phyloP scores from a whole-genome alignment of 2,888 invertebrate genomes.

The Dicycla oo region DNA sequence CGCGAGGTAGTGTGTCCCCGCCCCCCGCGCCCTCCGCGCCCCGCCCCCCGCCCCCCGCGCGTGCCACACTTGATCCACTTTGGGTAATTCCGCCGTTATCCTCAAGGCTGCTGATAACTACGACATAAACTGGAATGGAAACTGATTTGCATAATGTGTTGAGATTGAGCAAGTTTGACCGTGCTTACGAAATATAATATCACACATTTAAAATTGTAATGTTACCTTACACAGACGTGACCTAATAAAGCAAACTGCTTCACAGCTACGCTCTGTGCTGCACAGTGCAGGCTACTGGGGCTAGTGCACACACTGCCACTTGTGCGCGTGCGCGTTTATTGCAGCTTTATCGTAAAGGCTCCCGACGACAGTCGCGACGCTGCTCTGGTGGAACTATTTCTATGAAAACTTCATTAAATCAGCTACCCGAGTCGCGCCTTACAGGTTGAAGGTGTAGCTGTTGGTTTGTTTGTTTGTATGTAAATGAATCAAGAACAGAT shows the following conservation, averaged over 20 bases:
- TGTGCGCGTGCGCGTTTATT: neutral
- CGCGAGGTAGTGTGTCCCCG: neutral
- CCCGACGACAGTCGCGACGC: too few relatives aligned
- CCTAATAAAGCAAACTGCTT: conserved; percentile 37
- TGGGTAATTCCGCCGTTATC: neutral
- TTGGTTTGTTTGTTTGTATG: neutral
- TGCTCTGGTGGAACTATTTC: too few relatives aligned
- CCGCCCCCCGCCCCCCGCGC: neutral
- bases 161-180: conserved; percentile 55
- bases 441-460: too few relatives aligned
- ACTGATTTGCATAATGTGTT: conserved; percentile 60
- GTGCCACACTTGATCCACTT: neutral
- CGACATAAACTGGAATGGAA: conserved; percentile 35
- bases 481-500: neutral
- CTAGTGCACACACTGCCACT: neutral
- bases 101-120: conserved; percentile 24
- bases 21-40: too few relatives aligned
- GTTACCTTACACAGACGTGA: conserved; percentile 44
- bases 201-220: conserved; percentile 53
- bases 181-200: conserved; percentile 62
- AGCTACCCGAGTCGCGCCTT: too few relatives aligned
- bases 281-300: neutral
- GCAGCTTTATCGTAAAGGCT: neutral
- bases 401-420: too few relatives aligned
- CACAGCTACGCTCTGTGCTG: too few relatives aligned